Conservation (phyloP, 2,113 vertebrate species). For the Dryoscopus gambensis region DNA sequence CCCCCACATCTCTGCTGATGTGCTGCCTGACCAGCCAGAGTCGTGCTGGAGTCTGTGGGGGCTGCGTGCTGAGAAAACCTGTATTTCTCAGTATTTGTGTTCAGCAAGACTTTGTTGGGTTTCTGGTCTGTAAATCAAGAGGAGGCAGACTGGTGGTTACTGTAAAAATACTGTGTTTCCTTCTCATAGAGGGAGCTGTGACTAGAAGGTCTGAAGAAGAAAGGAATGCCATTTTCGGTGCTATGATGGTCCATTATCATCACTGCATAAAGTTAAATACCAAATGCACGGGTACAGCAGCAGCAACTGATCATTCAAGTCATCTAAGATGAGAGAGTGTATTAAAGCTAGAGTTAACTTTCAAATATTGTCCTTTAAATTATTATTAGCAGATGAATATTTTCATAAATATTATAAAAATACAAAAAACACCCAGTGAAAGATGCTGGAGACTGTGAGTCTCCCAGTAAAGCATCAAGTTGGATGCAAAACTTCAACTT, state of each 20-base stretch:
- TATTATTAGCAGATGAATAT: neutral
- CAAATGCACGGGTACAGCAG: neutral
- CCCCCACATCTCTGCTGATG: accelerated
- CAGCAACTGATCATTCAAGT: neutral
- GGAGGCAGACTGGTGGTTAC: neutral
- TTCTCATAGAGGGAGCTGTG: neutral
- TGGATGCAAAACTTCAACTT: neutral
- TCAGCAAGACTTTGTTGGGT: neutral
- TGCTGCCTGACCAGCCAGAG: neutral
- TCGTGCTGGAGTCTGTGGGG: neutral
- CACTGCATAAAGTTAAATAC: neutral
- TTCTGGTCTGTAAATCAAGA: neutral
- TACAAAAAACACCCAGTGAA: neutral
- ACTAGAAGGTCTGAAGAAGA: neutral
- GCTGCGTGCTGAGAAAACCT: accelerated
- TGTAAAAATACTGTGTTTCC: neutral
- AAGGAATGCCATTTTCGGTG: neutral
- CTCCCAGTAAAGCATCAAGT: neutral
- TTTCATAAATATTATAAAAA: neutral
- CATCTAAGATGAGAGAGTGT: neutral
- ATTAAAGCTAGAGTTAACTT: neutral
- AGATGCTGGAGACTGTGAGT: neutral
- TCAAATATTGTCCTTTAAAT: neutral
- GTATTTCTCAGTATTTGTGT: neutral
- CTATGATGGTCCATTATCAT: neutral